Conservation (phyloP, 2,113 vertebrate genomes). For the Salvelinus namaycush region DNA sequence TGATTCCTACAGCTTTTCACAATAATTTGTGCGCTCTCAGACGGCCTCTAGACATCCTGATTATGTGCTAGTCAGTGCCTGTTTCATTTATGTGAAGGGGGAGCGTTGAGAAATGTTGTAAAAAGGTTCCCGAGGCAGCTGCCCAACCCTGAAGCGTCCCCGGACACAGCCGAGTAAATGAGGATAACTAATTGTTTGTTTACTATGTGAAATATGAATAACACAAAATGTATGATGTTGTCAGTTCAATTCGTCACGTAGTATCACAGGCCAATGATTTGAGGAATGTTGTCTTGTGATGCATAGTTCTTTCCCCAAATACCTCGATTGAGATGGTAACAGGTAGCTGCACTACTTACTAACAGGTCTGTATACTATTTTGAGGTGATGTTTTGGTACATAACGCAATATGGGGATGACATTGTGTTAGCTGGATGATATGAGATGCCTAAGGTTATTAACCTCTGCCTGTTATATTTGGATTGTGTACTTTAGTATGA, state of each 20-base stretch:
- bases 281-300: not conserved
- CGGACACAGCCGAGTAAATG: constrained; percentile 59
- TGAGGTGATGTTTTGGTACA: not conserved
- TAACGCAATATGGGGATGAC: not conserved
- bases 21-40: constrained; percentile 65
- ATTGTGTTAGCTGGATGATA: not conserved
- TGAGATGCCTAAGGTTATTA: too few relatives aligned
- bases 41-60: constrained; percentile 57
- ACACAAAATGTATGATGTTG: constrained; percentile 34
- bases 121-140: constrained; percentile 38
- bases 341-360: not conserved
- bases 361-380: not conserved
- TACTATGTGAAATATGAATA: constrained; percentile 69
- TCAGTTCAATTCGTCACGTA: constrained; percentile 31
- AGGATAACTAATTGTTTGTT: constrained; percentile 71
- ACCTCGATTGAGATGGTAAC: not conserved
- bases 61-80: constrained; percentile 55
- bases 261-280: not conserved
- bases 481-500: too few relatives aligned
- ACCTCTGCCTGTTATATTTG: too few relatives aligned
- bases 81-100: constrained; percentile 74
- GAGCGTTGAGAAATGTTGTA: constrained; percentile 48
- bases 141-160: constrained; percentile 58
- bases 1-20: constrained; percentile 55
- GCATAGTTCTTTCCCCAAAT: not conserved